Evolutionary conservation across 2,113 vertebrate genomes (phyloP), one percentile per base, ranked within the genome.

Genomic region (Elanoides forficatus): DNA sequence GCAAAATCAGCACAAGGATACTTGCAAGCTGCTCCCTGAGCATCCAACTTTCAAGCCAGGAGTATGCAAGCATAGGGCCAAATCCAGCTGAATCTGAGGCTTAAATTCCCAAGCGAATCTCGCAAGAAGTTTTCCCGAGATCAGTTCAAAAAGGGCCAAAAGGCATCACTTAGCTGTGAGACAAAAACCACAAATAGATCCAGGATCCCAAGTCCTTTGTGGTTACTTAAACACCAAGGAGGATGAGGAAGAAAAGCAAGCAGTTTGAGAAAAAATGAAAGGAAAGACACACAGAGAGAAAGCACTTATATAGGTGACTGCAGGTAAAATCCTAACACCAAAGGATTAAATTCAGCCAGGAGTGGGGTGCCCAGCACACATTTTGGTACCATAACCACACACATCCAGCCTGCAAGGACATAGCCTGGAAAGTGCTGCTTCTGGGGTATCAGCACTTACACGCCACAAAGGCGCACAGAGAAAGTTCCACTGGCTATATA

Each of bases 391-490:
- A 1, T 10, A 62, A 7, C 21, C 12, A 8, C 13, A 25, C 10
- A 5, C 17, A 26, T 5, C 45, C 50, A 11, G 27, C 27, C 67
- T 18, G 38, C 47, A 66, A 19, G 36, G 53, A 53, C 38, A 65
- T 66, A 68, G 53, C 43, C 63, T 26, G 27, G 29, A 59, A 63
- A 13, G 38, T 1, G 0, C 48, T 1, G 0, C 63, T 5, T 26
- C 15, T 34, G 74, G n/a, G 59, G 67, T 12, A n/a, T 8, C 73
- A n/a, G 22, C 55, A 17, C 36, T n/a, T 19, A 34, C 11, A 26
- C 1, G 3, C 9, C 43, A n/a, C 22, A 56, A 10, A 48, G 14
- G 20, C 1, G 4, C 55, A 4, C 7, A 6, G 18, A n/a, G 11
- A 34, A 19, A 17, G 5, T 12, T 29, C 18, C 36, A 5, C 26